Percentiles rank a stretch among this genome's conserved stretches.
Evolutionary conservation across 2,113 vertebrate genomes (phyloP).

Genomic region (Anguilla rostrata): DNA sequence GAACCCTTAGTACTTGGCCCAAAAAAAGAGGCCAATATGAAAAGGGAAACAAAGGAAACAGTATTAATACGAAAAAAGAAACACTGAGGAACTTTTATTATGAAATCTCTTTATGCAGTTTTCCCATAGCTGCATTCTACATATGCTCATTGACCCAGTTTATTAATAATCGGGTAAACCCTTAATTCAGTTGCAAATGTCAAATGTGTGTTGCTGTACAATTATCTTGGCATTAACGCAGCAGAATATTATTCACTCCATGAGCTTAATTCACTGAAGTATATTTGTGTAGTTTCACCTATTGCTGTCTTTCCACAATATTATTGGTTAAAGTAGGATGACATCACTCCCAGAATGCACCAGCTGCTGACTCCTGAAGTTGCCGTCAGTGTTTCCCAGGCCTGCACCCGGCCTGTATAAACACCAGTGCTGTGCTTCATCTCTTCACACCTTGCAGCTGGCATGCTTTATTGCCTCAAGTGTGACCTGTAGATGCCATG

Average conservation of each 20-base stretch:
- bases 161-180: not conserved
- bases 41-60: no score
- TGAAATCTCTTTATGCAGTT: no score
- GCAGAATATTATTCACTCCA: no score
- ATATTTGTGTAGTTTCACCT: no score
- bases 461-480: conserved; percentile 7
- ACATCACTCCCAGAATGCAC: not conserved
- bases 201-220: not conserved
- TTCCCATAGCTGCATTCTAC: not conserved
- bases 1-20: no score
- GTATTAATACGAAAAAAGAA: no score
- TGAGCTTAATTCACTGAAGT: no score
- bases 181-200: not conserved
- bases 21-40: no score
- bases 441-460: conserved; percentile 45
- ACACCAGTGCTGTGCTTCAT: conserved; percentile 56
- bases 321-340: not conserved
- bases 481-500: not conserved
- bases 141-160: not conserved
- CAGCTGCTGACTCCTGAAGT: not conserved
- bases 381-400: conserved; percentile 49
- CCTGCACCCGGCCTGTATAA: conserved; percentile 62
- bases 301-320: no score
- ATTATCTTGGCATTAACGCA: not conserved
- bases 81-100: no score